Evolutionary conservation across 2,113 vertebrate genomes (phyloP).

Genomic region (Turnix velox): DNA sequence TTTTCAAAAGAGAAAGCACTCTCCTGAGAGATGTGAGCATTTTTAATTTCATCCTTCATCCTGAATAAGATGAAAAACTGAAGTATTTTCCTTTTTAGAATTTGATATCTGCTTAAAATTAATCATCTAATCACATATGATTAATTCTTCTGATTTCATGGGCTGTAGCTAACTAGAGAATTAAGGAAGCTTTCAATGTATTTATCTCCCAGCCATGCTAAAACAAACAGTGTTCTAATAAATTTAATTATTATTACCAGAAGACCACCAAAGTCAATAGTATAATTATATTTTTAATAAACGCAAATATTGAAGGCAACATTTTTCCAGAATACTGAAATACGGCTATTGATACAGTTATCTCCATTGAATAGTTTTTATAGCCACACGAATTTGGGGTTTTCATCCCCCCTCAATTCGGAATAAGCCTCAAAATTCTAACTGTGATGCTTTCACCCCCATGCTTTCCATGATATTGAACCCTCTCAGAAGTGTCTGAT

Average conservation of each 20-base stretch:
- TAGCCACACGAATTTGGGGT: neutral
- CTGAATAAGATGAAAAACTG: neutral
- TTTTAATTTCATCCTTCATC: constrained; percentile 12
- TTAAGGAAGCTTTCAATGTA: neutral
- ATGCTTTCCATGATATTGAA: neutral
- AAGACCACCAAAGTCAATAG: too few species aligned
- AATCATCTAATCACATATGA: neutral
- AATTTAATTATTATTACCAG: neutral
- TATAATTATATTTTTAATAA: neutral
- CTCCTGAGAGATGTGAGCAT: neutral
- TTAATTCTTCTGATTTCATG: neutral
- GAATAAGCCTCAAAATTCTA: neutral
- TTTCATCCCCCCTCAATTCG: neutral
- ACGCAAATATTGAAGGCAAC: neutral
- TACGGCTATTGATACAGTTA: neutral
- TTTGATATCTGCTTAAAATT: neutral
- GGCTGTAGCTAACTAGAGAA: neutral
- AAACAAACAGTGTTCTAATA: neutral
- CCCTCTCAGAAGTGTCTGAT: neutral
- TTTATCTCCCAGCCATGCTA: neutral
- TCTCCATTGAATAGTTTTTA: neutral
- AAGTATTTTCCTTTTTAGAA: neutral
- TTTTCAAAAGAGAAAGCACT: neutral
- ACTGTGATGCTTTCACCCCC: neutral
- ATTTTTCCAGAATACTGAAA: neutral